Conservation (phyloP, 2,797 vertebrate species). For the Tragelaphus oryx region DNA sequence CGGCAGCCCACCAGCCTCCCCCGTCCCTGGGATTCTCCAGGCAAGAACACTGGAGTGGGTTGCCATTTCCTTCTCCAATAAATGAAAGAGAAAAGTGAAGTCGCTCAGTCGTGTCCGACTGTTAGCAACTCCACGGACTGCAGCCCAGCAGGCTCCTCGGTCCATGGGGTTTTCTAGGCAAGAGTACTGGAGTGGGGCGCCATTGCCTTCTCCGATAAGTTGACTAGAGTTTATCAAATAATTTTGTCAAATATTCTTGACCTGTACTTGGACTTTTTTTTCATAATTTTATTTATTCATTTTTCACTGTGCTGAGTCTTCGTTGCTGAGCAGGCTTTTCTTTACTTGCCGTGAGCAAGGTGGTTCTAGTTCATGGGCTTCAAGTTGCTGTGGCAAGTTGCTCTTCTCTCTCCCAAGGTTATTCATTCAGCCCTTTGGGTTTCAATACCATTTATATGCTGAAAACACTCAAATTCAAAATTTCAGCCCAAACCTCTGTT, state of each 20-base stretch:
- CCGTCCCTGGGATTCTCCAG: no score
- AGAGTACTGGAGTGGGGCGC: no score
- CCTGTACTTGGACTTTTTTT: background rate
- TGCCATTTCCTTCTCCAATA: no score
- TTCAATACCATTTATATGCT: background rate
- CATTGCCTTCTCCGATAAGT: background rate
- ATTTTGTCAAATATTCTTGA: background rate
- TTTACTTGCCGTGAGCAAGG: background rate
- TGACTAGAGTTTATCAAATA: background rate
- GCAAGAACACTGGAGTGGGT: no score
- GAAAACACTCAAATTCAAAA: background rate
- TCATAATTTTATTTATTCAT: background rate
- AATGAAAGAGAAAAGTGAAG: no score
- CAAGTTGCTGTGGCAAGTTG: background rate
- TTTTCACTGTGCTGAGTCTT: fast-evolving
- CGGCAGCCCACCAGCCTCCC: no score
- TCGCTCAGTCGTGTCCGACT: no score
- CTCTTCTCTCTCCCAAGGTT: background rate
- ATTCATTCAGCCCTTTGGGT: background rate
- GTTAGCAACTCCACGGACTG: no score
- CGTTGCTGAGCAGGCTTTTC: background rate
- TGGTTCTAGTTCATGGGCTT: background rate
- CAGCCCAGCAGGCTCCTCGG: no score
- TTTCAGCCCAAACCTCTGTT: background rate
- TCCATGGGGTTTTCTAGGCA: no score